These are phyloP conservation scores for Rhopalosiphum nymphaeae DNA, from an alignment of 2,888 invertebrate species.

Conservation along the genomic window DNA sequence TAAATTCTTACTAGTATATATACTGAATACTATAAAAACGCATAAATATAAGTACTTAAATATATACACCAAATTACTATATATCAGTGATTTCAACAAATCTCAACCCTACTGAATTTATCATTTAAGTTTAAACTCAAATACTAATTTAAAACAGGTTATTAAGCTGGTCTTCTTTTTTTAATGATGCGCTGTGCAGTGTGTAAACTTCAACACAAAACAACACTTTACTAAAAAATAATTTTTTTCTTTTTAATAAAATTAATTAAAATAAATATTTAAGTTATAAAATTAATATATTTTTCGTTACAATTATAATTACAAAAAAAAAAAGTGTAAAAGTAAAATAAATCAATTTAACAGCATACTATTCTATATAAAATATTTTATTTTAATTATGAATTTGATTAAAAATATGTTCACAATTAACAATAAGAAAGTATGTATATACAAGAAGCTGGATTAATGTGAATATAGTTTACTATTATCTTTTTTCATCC, in stretches of 20 bases:
- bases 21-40: neutral
- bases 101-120: neutral
- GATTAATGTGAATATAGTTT: conserved; percentile 13
- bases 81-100: neutral
- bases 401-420: conserved; percentile 44
- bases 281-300: conserved; percentile 45
- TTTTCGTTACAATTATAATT: conserved; percentile 29
- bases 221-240: neutral
- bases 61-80: neutral
- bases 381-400: conserved; percentile 36
- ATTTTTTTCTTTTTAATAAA: neutral
- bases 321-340: conserved; percentile 51
- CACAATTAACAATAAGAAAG: conserved; percentile 42
- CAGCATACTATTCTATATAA: conserved; percentile 41
- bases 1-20: neutral
- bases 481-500: conserved; percentile 31
- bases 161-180: neutral
- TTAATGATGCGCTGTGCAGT: neutral
- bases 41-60: neutral
- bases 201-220: neutral
- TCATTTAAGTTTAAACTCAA: neutral
- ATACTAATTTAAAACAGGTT: neutral
- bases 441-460: conserved; percentile 58
- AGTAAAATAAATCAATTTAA: conserved; percentile 40
- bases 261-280: conserved; percentile 4